phyloP scores from a whole-genome alignment of 1,140 invertebrate genomes.

The Nymphalis io region DNA sequence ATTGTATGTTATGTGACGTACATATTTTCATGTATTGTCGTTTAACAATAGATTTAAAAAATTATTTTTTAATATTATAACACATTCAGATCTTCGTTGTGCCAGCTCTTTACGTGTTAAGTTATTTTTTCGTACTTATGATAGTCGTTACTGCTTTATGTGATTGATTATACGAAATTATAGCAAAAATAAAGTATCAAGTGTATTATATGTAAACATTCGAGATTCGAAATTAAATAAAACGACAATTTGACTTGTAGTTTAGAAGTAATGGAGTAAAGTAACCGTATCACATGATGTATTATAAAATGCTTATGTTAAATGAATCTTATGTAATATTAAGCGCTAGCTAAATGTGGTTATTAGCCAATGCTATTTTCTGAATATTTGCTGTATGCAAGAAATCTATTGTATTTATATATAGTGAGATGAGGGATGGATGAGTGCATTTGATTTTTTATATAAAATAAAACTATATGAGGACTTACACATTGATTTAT shows the following conservation, averaged over 20 bases:
- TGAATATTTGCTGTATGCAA: conserved; percentile 73
- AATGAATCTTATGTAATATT: conserved; percentile 65
- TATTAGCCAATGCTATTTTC: conserved; percentile 79
- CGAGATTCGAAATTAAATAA: conserved; percentile 48
- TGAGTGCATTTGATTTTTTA: conserved; percentile 74
- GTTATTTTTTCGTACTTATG: conserved; percentile 74
- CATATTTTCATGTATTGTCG: conserved; percentile 77
- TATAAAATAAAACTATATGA: conserved; percentile 78
- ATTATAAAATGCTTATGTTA: conserved; percentile 72
- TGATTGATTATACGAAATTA: conserved; percentile 73
- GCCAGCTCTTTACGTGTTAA: conserved; percentile 75
- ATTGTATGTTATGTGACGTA: conserved; percentile 70
- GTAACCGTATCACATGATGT: conserved; percentile 65
- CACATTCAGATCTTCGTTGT: conserved; percentile 77
- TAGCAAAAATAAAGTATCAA: conserved; percentile 75
- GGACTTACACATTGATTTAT: conserved; percentile 52
- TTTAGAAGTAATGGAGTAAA: conserved; percentile 50
- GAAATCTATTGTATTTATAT: conserved; percentile 76
- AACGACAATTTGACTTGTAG: conserved; percentile 42
- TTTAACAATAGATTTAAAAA: conserved; percentile 50
- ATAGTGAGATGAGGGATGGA: conserved; percentile 70
- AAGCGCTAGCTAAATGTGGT: conserved; percentile 76
- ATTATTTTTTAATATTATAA: conserved; percentile 61
- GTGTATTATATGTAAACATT: conserved; percentile 76
- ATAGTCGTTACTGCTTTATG: conserved; percentile 73